phyloP scores from a whole-genome alignment of 2,888 invertebrate species.

The Trimorus sp. region DNA sequence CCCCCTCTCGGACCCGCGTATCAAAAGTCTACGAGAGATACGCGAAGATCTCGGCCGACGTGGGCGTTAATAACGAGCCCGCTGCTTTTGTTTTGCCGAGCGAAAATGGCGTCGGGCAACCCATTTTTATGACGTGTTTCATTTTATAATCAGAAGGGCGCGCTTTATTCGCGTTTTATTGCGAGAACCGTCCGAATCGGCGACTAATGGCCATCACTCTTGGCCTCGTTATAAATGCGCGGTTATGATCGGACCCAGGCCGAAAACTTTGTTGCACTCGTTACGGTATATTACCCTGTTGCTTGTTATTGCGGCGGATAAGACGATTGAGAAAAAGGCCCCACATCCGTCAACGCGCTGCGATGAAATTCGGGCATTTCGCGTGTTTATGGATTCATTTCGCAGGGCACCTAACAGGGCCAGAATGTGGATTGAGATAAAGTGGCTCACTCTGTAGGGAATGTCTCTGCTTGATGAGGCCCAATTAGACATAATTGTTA shows the following conservation, averaged over 20 bases:
- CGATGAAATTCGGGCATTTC: no score
- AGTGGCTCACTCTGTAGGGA: no score
- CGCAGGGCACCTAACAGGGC: no score
- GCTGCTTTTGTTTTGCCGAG: constrained; percentile 22
- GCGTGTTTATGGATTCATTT: no score
- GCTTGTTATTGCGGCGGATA: background rate
- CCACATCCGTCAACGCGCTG: no score
- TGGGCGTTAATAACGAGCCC: constrained; percentile 60
- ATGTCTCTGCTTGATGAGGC: no score
- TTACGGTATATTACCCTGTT: constrained; percentile 12
- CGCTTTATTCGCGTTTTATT: constrained; percentile 53
- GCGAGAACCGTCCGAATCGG: constrained; percentile 39
- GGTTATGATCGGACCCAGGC: constrained; percentile 25
- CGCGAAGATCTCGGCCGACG: constrained; percentile 55
- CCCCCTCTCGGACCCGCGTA: background rate
- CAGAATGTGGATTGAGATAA: no score
- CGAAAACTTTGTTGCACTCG: constrained; percentile 26
- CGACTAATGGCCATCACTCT: constrained; percentile 38
- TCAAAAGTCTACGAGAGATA: constrained; percentile 55
- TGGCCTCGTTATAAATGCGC: constrained; percentile 39
- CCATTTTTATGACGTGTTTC: constrained; percentile 54
- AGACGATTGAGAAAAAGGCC: no score
- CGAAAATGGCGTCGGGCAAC: constrained; percentile 38
- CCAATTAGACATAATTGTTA: no score
- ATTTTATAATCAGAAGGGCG: constrained; percentile 55